A percentile compares a stretch with the other conserved stretches of the same genome.
Evolutionary conservation across 2,797 vertebrate species (phyloP).

Genomic region (Falco novaeseelandiae): DNA sequence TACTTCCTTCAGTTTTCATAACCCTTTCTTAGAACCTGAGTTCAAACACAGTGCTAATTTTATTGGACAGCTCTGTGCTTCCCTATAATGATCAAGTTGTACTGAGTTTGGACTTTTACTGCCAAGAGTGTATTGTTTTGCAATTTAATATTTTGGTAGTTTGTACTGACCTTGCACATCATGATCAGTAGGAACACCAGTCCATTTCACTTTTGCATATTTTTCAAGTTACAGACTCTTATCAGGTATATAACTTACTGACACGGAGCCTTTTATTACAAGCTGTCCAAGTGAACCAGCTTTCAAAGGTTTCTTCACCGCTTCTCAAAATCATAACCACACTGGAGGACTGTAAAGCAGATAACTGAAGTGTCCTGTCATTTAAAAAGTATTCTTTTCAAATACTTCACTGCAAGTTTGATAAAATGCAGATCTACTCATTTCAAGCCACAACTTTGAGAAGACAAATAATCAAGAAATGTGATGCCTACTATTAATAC

Average conservation of each 20-base stretch:
- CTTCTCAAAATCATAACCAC: background rate
- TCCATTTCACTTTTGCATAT: slow-evolving; percentile 12
- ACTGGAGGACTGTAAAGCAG: background rate
- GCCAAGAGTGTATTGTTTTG: background rate
- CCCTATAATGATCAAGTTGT: background rate
- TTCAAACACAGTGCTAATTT: background rate
- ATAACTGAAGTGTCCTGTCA: background rate
- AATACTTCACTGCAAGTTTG: background rate
- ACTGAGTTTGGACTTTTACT: background rate
- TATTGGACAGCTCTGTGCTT: background rate
- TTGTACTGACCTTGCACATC: background rate
- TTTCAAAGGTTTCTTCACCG: slow-evolving; percentile 34
- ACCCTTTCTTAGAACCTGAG: background rate
- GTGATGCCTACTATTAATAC: background rate
- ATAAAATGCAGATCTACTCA: background rate
- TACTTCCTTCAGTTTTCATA: background rate
- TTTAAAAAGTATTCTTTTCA: background rate
- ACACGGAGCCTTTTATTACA: slow-evolving; percentile 25
- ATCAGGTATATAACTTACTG: background rate
- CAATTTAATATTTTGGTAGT: background rate
- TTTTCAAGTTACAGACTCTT: background rate
- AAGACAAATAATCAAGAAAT: background rate
- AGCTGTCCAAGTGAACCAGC: background rate
- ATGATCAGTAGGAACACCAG: background rate
- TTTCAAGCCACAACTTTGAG: background rate